Evolutionary conservation across 1,140 invertebrate genomes (phyloP).

Genomic region (Trichonephila inaurata): DNA sequence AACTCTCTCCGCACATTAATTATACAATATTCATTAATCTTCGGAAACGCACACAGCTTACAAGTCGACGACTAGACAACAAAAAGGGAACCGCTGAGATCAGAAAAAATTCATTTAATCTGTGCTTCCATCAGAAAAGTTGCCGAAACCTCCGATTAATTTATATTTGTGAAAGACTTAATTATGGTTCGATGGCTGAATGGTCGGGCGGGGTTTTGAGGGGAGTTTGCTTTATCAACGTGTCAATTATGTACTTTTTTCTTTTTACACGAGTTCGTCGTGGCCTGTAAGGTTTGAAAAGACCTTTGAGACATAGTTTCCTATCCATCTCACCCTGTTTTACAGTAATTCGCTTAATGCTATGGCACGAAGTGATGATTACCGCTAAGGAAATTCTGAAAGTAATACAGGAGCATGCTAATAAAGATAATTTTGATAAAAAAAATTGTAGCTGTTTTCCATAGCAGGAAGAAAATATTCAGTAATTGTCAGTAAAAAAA

Average conservation of each 20-base stretch:
- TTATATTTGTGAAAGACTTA: conserved; percentile 36
- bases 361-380: conserved; percentile 4
- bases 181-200: conserved; percentile 23
- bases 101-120: background rate
- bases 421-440: conserved; percentile 13
- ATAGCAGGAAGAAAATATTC: background rate
- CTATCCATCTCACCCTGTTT: background rate
- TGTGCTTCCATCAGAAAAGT: conserved; percentile 14
- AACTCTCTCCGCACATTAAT: background rate
- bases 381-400: background rate
- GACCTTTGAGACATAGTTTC: background rate
- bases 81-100: background rate
- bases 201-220: background rate
- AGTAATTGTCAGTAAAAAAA: background rate
- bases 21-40: background rate
- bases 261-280: background rate
- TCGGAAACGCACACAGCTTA: background rate
- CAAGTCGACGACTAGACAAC: background rate
- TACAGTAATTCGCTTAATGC: background rate
- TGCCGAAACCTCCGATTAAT: conserved; percentile 34
- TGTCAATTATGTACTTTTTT: conserved; percentile 27
- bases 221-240: conserved; percentile 13
- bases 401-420: background rate
- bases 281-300: background rate
- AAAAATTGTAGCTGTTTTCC: background rate